A percentile compares a stretch with the other conserved stretches of the same genome.
Conservation (phyloP, 1,140 invertebrate genomes). For the Harlomillsia oculata region DNA sequence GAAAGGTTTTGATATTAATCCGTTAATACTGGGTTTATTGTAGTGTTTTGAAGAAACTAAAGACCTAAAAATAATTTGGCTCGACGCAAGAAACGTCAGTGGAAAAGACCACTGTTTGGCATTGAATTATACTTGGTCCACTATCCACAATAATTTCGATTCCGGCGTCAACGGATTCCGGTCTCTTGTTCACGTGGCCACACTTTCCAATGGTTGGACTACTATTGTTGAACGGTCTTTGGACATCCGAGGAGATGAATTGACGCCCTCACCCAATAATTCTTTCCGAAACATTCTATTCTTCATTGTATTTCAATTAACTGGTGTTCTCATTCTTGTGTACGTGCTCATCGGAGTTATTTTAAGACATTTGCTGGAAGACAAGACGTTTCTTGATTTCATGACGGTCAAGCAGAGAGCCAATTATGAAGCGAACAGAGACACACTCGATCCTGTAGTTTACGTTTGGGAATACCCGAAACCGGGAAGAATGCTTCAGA, state of each 20-base stretch:
- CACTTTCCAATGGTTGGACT: conserved; percentile 11
- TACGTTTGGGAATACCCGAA: neutral
- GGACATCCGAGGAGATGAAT: too few species aligned
- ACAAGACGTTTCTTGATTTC: neutral
- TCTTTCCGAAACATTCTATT: neutral
- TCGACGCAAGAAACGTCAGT: too few species aligned
- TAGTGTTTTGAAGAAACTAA: too few species aligned
- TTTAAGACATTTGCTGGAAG: neutral
- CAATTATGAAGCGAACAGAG: neutral
- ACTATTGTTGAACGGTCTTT: too few species aligned
- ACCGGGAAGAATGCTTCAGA: conserved; percentile 2
- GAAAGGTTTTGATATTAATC: too few species aligned
- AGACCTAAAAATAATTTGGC: too few species aligned
- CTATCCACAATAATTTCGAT: conserved; percentile 7
- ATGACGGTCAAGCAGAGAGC: neutral
- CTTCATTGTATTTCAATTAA: neutral
- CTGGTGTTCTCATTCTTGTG: neutral
- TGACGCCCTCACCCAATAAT: too few species aligned
- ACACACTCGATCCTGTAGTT: neutral
- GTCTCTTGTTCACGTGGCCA: neutral
- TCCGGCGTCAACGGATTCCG: neutral
- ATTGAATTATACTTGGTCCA: conserved; percentile 7
- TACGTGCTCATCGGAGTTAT: neutral
- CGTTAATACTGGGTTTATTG: too few species aligned
- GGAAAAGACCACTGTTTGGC: neutral